phyloP scores from a whole-genome alignment of 64 coral and sea anemone species.

The Stichodactyla mertensii region DNA sequence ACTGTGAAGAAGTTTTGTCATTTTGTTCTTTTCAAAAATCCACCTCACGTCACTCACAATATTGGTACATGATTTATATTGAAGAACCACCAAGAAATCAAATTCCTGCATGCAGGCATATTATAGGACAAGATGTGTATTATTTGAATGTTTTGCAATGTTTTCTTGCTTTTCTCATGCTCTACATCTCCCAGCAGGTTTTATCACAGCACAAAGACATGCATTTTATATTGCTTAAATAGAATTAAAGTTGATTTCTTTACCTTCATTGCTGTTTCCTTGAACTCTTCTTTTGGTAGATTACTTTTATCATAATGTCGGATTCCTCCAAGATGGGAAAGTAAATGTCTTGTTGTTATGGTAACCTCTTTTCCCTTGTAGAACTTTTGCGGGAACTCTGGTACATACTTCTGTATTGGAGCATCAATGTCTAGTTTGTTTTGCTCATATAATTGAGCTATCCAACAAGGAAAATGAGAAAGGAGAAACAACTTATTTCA shows the following conservation, averaged over 20 bases:
- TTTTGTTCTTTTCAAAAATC: no score
- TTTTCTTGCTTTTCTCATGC: no score
- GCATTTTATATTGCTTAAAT: background rate
- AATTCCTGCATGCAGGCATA: no score
- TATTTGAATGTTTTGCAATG: no score
- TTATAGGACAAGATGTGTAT: no score
- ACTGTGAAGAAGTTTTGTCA: no score
- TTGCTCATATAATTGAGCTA: conserved; percentile 80
- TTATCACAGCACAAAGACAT: no score
- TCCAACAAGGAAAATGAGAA: background rate
- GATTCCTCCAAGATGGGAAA: conserved; percentile 89
- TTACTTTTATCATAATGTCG: conserved; percentile 57
- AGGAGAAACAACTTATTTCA: background rate
- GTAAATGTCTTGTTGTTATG: conserved; percentile 80
- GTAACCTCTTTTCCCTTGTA: conserved; percentile 45
- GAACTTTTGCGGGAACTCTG: conserved; percentile 74
- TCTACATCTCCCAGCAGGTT: no score
- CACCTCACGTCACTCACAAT: no score
- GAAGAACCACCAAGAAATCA: no score
- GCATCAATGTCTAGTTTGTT: conserved; percentile 83
- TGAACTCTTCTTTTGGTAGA: conserved; percentile 3
- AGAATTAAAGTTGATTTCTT: background rate
- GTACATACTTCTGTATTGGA: conserved; percentile 84
- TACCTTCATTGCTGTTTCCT: conserved; percentile 18
- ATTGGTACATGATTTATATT: no score